Evolutionary conservation across 2,797 vertebrate species (phyloP), one percentile per base, ranked within the genome.

Genomic region (Hemitrygon akajei): DNA sequence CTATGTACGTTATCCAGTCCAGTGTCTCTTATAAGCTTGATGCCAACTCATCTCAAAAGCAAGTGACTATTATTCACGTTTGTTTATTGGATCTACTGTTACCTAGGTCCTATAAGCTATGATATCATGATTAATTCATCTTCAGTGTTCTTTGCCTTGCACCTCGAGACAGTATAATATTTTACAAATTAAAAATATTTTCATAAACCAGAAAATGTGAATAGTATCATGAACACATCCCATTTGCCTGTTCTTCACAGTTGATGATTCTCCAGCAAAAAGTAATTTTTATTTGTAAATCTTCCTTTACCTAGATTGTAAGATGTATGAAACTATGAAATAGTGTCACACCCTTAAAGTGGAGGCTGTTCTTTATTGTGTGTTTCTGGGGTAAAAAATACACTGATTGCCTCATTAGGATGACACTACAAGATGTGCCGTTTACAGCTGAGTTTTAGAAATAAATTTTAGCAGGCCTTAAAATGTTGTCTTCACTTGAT

Each of bases 1-100:
- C 81, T 95, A 34, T 94, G 93, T 94, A 20, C 91, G 58, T 16
- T 93, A 20, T 56, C 71, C 27, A 75, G 69, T 20, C 71, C 91
- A n/a, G 4, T 58, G 25, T 30, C 69, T 30, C 34, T 16, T 2
- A n/a, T 73, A 30, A 93, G 91, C 91, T 40, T 93, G 69, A 56
- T 76, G 30, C 20, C 91, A 5, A 58, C 40, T 1, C 25, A 75
- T 11, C 37, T 20, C 91, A 93, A 93, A 93, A 30, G 18, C 91
- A 93, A 93, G 47, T 93, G 71, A 93, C 40, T 87, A 16, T 87
- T 34, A 69, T 66, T 89, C 63, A 69, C 16, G 34, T 89, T 89
- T 89, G 16, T 89, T 89, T 37, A 63, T 69, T 63, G 66, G 63
- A 20, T 37, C n/a, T 37, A 22, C 18, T 69, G n/a, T 89, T 89